Conservation (phyloP, 2,797 vertebrate genomes). For the Darevskia mixta region DNA sequence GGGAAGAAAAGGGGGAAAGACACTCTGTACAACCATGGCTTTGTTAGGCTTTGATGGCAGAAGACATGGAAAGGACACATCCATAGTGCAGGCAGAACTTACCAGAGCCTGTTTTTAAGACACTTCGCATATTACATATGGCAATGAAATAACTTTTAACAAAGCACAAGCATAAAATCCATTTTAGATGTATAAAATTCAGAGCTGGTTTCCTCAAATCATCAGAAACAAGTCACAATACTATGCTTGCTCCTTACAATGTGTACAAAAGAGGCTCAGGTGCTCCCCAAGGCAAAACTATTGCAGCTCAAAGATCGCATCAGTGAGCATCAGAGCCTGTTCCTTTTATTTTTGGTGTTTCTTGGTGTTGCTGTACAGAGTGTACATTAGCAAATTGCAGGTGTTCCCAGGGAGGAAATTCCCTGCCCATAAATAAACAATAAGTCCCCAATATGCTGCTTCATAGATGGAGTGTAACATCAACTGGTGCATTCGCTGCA, state of each 20-base stretch:
- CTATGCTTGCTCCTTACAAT: too few relatives aligned
- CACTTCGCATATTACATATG: not conserved
- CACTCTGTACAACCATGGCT: too few relatives aligned
- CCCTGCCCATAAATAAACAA: not conserved
- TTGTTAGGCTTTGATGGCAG: too few relatives aligned
- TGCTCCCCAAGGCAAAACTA: too few relatives aligned
- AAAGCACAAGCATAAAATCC: not conserved
- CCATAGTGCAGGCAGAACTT: not conserved
- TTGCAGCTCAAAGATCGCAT: too few relatives aligned
- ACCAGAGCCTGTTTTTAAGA: not conserved
- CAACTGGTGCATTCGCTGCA: not conserved
- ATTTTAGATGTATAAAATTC: not conserved
- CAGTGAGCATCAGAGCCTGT: too few relatives aligned
- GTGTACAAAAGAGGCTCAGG: too few relatives aligned
- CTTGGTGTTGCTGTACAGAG: not conserved
- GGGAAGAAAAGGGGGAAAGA: too few relatives aligned
- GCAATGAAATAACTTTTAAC: not conserved
- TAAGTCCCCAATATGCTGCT: not conserved
- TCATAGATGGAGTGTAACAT: not conserved
- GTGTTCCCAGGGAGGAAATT: too few relatives aligned
- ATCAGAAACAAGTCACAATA: not conserved
- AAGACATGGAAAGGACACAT: too few relatives aligned
- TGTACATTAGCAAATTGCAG: not conserved
- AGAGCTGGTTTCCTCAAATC: not conserved
- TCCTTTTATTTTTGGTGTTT: not conserved